Conservation (phyloP, 2,888 invertebrate genomes). For the Pteria penguin region DNA sequence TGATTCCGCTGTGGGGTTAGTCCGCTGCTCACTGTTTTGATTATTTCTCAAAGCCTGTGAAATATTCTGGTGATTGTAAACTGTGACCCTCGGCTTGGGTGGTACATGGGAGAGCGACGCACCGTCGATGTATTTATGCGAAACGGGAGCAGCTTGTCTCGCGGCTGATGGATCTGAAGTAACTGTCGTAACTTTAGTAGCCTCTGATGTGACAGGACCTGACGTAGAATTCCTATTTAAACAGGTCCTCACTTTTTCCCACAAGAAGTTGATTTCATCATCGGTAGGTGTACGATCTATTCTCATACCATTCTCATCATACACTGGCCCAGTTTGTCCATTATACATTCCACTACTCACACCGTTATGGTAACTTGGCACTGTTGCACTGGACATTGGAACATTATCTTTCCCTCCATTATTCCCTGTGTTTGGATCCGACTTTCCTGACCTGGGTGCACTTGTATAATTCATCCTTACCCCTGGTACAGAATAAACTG, state of each 20-base stretch:
- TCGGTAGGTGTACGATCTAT: conserved; percentile 79
- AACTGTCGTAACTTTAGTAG: conserved; percentile 39
- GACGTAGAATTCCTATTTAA: conserved; percentile 55
- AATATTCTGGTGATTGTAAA: background rate
- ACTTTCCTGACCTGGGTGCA: conserved; percentile 49
- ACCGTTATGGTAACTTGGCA: conserved; percentile 1
- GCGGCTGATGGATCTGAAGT: conserved; percentile 19
- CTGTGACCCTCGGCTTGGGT: background rate
- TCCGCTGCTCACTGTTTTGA: background rate
- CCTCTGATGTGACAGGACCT: conserved; percentile 13
- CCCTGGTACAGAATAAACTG: conserved; percentile 43
- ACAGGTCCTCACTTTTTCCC: conserved; percentile 78
- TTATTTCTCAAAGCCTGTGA: conserved; percentile 7
- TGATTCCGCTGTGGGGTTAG: background rate
- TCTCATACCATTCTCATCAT: conserved; percentile 69
- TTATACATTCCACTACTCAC: background rate
- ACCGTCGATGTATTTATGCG: conserved; percentile 74
- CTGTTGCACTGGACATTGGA: conserved; percentile 17
- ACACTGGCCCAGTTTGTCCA: conserved; percentile 51
- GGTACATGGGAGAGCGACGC: conserved; percentile 60
- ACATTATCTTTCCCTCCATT: conserved; percentile 5
- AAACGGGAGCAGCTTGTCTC: conserved; percentile 63
- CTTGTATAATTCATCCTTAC: conserved; percentile 55
- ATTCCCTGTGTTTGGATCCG: conserved; percentile 33
- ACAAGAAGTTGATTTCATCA: conserved; percentile 78